Base-by-base conservation (phyloP, 1,140 invertebrate genomes). In the Epicauta chinensis region DNA sequence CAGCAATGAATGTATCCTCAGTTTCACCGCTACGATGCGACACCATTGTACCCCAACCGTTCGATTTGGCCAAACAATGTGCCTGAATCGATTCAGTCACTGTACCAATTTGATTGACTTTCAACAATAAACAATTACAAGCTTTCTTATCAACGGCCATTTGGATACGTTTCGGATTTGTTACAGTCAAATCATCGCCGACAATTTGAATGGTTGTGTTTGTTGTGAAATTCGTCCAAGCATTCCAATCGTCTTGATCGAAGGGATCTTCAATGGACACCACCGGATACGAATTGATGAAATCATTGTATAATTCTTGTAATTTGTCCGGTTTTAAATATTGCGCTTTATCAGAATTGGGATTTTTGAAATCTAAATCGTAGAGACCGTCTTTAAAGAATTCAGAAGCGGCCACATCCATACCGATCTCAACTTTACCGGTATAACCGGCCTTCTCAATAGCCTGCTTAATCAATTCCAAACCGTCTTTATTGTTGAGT, bases 321-420 rank as follows among this genome's bases (percentile, higher is more conserved):
- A 99, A 71, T 63, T 91, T 81, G 46, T 90, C 85, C 12, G 90
- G 82, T 16, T 80, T 75, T 31, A 95, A 70, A 74, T 86, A 88
- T 49, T 83, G 80, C 31, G 72, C 73, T 38, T 85, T 83, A 66
- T 97, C 88, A 35, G 91, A 91, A n/a, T 89, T 82, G 30, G 86
- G 83, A 68, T 96, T 97, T 73, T 98, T 99, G 76, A 98, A 98
- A 74, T 98, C 94, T 63, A 98, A 77, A 74, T 99, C 95, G 68
- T 98, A 98, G 55, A 83, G 81, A 34, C 84, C 86, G 60, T 92
- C 82, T 63, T 84, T 83, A 65, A 69, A 76, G 78, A 98, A 98
- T 73, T 98, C 96, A 16, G 93, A 97, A 3, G 96, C 95, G 31
- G 96, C 96, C 16, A 97, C 93, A 77, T 99, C 96, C 96, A 98